phyloP scores from a whole-genome alignment of 2,797 vertebrate species.

The Gymnodraco acuticeps region DNA sequence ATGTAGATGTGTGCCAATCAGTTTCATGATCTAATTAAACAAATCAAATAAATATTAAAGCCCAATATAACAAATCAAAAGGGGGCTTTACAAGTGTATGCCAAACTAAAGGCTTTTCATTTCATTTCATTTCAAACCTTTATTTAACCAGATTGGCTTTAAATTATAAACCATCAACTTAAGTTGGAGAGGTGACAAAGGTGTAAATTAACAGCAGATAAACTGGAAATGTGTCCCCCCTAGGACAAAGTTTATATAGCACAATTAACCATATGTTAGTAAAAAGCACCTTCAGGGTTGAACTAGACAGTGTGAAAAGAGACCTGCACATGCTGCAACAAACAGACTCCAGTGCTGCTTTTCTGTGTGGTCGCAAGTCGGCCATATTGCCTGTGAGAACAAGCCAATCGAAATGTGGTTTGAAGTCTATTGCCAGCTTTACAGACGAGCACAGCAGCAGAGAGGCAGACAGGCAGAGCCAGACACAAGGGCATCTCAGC shows the following conservation, averaged over 20 bases:
- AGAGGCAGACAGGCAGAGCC: constrained; percentile 34
- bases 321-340: background rate
- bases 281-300: background rate
- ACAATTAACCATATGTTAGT: background rate
- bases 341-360: background rate
- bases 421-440: constrained; percentile 32
- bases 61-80: background rate
- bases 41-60: background rate
- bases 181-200: background rate
- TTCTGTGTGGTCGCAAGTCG: constrained; percentile 1
- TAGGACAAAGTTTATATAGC: background rate
- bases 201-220: background rate
- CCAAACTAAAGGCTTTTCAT: background rate
- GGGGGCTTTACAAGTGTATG: background rate
- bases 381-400: constrained; percentile 31
- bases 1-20: background rate
- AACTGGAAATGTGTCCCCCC: background rate
- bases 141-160: no score
- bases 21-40: constrained; percentile 3
- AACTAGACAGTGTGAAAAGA: background rate
- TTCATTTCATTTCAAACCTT: no score
- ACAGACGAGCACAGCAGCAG: constrained; percentile 21
- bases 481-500: constrained; percentile 52
- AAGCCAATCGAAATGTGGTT: constrained; percentile 29
- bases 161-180: background rate